Conservation (phyloP, 2,113 vertebrate genomes). For the Acanthisitta chloris region DNA sequence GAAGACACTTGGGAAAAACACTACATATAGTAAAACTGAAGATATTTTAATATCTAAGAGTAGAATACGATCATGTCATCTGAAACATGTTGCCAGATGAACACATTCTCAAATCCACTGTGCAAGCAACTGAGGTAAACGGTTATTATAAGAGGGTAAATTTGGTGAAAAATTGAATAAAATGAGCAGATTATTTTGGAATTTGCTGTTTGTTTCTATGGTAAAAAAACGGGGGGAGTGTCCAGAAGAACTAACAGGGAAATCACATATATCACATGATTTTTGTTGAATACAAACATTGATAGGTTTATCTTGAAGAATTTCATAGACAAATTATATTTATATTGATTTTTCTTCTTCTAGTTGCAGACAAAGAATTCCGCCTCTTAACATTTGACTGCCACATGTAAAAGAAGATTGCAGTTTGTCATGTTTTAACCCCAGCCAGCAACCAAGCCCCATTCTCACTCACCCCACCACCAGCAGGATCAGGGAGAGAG, state of each 20-base stretch:
- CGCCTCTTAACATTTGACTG: rapidly evolving
- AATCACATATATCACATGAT: background rate
- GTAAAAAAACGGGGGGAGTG: background rate
- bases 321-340: background rate
- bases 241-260: background rate
- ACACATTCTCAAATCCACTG: background rate
- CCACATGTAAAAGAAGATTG: background rate
- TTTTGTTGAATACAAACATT: background rate
- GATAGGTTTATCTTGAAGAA: background rate
- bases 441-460: too few species aligned
- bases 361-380: background rate
- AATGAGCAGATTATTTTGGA: background rate
- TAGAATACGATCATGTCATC: background rate
- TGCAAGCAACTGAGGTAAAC: background rate
- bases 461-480: too few species aligned
- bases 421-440: too few species aligned
- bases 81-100: background rate
- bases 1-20: background rate
- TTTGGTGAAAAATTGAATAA: background rate
- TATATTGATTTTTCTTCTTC: background rate
- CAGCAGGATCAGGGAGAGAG: too few species aligned
- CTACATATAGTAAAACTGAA: background rate
- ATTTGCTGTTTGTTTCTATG: background rate
- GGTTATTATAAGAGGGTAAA: background rate
- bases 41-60: background rate